phyloP scores from a whole-genome alignment of 2,797 vertebrate genomes.

The Pogoniulus pusillus region DNA sequence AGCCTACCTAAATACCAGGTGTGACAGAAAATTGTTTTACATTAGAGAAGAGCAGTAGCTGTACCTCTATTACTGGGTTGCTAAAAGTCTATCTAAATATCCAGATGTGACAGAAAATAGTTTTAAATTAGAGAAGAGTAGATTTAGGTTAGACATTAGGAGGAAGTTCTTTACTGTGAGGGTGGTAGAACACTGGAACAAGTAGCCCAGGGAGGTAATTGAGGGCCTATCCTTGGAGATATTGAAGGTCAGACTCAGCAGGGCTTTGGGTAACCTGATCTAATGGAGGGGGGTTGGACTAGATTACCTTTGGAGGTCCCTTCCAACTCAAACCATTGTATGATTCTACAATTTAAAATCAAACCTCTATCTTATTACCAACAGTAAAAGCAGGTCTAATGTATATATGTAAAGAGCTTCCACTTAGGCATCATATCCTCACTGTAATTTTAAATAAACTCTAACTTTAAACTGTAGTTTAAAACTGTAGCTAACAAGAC shows the following conservation, averaged over 20 bases:
- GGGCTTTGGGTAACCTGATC: too few relatives aligned
- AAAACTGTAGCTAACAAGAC: constrained; percentile 63
- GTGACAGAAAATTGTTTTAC: neutral
- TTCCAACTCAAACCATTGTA: too few relatives aligned
- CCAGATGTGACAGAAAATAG: constrained; percentile 15
- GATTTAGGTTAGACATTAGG: too few relatives aligned
- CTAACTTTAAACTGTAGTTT: neutral
- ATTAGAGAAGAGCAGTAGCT: neutral
- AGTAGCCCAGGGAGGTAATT: too few relatives aligned
- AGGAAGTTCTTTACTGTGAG: too few relatives aligned
- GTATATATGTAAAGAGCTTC: constrained; percentile 49
- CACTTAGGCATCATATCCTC: constrained; percentile 29
- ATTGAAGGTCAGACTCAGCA: too few relatives aligned
- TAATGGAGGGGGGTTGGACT: too few relatives aligned
- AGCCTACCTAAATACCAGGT: constrained; percentile 20
- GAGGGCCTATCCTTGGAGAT: too few relatives aligned
- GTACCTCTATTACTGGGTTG: neutral
- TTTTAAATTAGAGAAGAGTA: too few relatives aligned
- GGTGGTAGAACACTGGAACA: too few relatives aligned
- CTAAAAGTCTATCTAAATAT: neutral
- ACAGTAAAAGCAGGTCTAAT: constrained; percentile 18
- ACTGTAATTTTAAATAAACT: constrained; percentile 71
- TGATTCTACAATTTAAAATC: neutral
- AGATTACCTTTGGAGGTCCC: too few relatives aligned
- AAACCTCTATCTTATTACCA: constrained; percentile 22